Base-by-base conservation (phyloP, 1,140 invertebrate genomes). In the Tetragnatha versicolor region DNA sequence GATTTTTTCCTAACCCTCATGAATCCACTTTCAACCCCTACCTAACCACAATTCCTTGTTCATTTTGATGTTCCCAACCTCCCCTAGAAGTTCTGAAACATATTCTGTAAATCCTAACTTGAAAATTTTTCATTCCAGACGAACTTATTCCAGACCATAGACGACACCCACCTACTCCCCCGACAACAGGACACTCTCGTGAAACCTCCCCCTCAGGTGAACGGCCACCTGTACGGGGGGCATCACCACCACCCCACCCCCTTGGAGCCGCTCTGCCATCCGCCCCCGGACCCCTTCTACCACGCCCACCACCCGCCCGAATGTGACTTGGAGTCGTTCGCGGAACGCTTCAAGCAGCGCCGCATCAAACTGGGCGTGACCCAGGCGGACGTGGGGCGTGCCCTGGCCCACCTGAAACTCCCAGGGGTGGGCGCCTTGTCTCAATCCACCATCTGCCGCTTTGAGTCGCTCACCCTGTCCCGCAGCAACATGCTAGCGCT, bases 401-500 rank as follows among this genome's bases (percentile, higher is more conserved):
- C 98, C 0, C 88, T 99, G 73, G 97, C 97, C 17, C 98, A 99
- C 87, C 90, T 99, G 12, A 99, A 99, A 87, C 89, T 99, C 78
- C 97, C 98, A 2, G 98, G 98, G 17, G 98, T 99, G 0, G 98
- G 98, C 0, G 96, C 96, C 0, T 90, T 99, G 0, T 98, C 95
- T 27, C 98, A 99, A 86, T 97, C 94, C 84, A 99, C 98, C 79
- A 99, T 99, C 12, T 87, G 84, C 81, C 90, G 97, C 79, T 99
- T 99, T 87, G 98, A 99, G 86, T 98, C 95, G 27, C 88, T 99
- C 27, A 99, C 98, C 0, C 89, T 99, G 4, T 97, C 95, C 72
- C 98, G 99, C 87, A 99, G 99, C 88, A 99, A 99, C 86, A 99
- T 99, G 98, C 98, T 99, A 82, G 98, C 98, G 1, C 88, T 99